Evolutionary conservation across 1,140 invertebrate species (phyloP).

Genomic region (Drosophila bifasciata): DNA sequence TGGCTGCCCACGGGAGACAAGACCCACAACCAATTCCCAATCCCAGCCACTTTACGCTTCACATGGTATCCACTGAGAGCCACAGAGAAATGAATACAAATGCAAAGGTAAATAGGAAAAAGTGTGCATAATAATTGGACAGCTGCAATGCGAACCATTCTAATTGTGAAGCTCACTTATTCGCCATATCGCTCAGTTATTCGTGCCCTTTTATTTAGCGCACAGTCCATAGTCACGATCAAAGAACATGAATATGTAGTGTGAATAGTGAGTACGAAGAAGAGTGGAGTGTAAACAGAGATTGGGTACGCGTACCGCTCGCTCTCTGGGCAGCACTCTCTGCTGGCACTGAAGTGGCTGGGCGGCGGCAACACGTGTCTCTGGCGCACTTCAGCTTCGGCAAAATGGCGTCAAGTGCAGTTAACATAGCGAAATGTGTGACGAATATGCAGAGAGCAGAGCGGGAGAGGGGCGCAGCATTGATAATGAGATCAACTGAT

Average conservation of each 20-base stretch:
- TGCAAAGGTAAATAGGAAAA: slow-evolving; percentile 28
- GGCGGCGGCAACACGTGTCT: slow-evolving; percentile 40
- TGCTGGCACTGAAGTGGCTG: not conserved
- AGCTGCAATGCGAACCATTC: slow-evolving; percentile 45
- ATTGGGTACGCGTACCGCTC: not conserved
- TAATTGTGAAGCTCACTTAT: slow-evolving; percentile 28
- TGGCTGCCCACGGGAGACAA: slow-evolving; percentile 16
- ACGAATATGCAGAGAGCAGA: slow-evolving; percentile 41
- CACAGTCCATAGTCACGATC: slow-evolving; percentile 1
- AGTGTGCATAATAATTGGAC: slow-evolving; percentile 54
- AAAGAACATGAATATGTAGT: too few relatives aligned
- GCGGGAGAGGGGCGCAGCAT: slow-evolving; percentile 17
- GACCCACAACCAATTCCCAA: slow-evolving; percentile 5
- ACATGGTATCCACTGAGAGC: slow-evolving; percentile 21
- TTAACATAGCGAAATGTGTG: slow-evolving; percentile 37
- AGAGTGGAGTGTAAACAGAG: slow-evolving; percentile 36
- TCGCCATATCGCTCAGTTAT: slow-evolving; percentile 28
- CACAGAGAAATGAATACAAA: slow-evolving; percentile 21
- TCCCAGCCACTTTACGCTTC: slow-evolving; percentile 37
- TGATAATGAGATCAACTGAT: slow-evolving; percentile 36
- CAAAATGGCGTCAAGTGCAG: slow-evolving; percentile 49
- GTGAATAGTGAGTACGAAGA: slow-evolving; percentile 4
- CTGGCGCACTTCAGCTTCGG: slow-evolving; percentile 47
- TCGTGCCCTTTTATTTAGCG: slow-evolving; percentile 55
- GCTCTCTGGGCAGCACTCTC: not conserved